A percentile compares a stretch with the other conserved stretches of the same genome.
Conservation (phyloP, 2,888 invertebrate species). For the Drosophila ustulata region DNA sequence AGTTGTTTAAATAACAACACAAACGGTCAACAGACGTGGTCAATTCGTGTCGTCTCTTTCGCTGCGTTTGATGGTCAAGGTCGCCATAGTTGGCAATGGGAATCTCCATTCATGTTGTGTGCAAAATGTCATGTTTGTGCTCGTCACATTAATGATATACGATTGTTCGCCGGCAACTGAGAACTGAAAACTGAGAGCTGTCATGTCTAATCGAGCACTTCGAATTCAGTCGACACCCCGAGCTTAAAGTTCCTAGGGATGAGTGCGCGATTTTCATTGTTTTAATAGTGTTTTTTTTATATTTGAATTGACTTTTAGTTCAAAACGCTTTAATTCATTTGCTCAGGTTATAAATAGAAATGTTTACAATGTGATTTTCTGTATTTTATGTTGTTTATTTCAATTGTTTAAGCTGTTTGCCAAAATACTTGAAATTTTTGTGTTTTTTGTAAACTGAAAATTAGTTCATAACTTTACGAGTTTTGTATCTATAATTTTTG, state of each 20-base stretch:
- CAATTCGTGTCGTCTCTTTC: constrained; percentile 13
- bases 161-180: not conserved
- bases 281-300: constrained; percentile 7
- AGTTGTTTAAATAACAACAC: constrained; percentile 4
- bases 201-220: constrained; percentile 15
- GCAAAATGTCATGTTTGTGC: constrained; percentile 4
- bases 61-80: constrained; percentile 40
- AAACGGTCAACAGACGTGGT: constrained; percentile 18
- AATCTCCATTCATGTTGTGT: constrained; percentile 13
- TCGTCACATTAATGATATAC: constrained; percentile 1
- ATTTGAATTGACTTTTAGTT: constrained; percentile 8
- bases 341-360: not conserved
- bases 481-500: no score
- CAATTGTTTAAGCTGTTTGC: not conserved
- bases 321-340: constrained; percentile 6
- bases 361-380: not conserved
- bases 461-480: no score
- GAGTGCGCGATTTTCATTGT: constrained; percentile 16
- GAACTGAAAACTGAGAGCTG: not conserved
- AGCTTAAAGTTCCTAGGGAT: not conserved
- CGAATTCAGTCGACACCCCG: not conserved
- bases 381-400: not conserved
- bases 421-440: not conserved
- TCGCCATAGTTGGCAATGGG: constrained; percentile 17
- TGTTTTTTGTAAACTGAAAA: no score